phyloP scores from a whole-genome alignment of 2,797 vertebrate genomes.

The Phaenicophaeus curvirostris region DNA sequence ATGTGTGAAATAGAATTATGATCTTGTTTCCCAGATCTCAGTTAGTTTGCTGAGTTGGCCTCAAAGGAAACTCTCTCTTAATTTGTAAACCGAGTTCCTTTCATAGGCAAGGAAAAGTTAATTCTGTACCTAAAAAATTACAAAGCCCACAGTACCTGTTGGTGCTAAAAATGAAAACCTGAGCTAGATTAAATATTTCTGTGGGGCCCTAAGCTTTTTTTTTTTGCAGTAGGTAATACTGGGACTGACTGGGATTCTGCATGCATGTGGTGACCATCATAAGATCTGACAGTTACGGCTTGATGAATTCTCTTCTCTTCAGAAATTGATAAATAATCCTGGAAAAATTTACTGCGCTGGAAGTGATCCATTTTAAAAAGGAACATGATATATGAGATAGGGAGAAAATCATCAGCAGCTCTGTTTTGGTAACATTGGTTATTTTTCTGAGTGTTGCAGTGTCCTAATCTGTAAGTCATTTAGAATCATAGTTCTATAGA shows the following conservation, averaged over 20 bases:
- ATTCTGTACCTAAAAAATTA: not conserved
- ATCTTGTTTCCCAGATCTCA: not conserved
- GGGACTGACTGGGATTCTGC: constrained; percentile 2
- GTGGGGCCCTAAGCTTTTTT: not conserved
- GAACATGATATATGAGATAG: not conserved
- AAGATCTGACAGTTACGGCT: not conserved
- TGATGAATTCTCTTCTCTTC: not conserved
- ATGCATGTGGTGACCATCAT: not conserved
- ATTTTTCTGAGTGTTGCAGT: not conserved
- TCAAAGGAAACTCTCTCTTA: not conserved
- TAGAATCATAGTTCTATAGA: not conserved
- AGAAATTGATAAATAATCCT: not conserved
- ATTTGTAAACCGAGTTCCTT: not conserved
- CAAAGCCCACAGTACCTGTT: not conserved
- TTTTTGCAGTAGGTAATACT: constrained; percentile 1
- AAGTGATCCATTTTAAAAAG: not conserved
- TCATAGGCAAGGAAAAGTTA: not conserved
- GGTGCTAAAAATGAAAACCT: not conserved
- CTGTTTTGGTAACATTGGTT: not conserved
- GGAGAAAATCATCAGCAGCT: not conserved
- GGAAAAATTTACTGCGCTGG: not conserved
- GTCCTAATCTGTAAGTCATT: not conserved
- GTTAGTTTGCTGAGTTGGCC: not conserved
- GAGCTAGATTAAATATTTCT: not conserved
- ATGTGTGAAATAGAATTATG: not conserved